A percentile compares a stretch with the other conserved stretches of the same genome.
Conservation (phyloP, 2,888 invertebrate species). For the Chironomus riparius region DNA sequence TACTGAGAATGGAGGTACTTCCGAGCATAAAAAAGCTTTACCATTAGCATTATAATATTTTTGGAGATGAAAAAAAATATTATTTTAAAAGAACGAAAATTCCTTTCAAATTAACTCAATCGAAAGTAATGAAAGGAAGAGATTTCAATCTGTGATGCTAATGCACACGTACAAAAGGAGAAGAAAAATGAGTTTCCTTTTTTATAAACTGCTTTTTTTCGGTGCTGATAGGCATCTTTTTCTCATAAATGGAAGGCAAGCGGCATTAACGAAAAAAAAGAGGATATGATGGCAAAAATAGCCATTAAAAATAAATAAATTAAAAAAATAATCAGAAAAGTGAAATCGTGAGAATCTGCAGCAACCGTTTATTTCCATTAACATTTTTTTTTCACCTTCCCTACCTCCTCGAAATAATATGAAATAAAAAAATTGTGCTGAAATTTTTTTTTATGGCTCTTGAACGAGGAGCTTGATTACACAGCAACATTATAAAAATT, state of each 20-base stretch:
- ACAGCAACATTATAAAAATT: not conserved
- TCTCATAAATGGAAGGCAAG: no score
- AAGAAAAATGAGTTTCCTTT: not conserved
- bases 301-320: slow-evolving; percentile 27
- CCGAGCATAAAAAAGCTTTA: not conserved
- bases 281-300: slow-evolving; percentile 1
- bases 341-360: not conserved
- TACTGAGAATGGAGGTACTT: not conserved
- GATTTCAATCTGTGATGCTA: slow-evolving; percentile 1
- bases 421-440: no score
- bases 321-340: slow-evolving; percentile 22
- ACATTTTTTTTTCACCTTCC: not conserved
- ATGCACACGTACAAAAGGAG: slow-evolving; percentile 3
- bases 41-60: not conserved
- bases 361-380: not conserved
- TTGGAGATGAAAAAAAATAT: not conserved
- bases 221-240: not conserved
- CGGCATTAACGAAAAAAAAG: not conserved
- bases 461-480: not conserved
- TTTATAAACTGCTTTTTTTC: not conserved
- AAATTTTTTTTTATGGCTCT: not conserved
- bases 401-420: no score
- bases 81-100: slow-evolving; percentile 4
- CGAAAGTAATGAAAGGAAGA: not conserved
- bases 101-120: slow-evolving; percentile 25